phyloP scores from a whole-genome alignment of 64 coral and sea anemone genomes.

The Catalaphyllia jardinei region DNA sequence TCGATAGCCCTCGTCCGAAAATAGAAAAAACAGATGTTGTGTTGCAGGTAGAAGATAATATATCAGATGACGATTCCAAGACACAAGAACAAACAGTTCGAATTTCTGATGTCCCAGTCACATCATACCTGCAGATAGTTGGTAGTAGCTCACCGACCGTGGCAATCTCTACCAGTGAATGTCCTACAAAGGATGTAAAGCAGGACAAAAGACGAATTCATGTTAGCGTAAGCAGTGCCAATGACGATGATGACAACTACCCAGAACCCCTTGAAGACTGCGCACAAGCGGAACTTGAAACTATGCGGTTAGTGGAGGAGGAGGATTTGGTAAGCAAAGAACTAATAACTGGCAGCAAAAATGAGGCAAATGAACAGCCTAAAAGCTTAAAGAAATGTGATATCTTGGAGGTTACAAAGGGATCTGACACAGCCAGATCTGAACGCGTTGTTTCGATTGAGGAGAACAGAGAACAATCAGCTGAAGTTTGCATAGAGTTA shows the following conservation, averaged over 20 bases:
- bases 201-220: background rate
- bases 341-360: background rate
- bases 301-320: background rate
- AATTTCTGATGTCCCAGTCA: background rate
- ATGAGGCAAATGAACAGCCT: background rate
- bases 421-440: background rate
- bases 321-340: background rate
- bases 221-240: background rate
- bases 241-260: background rate
- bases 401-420: background rate
- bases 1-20: too few relatives aligned
- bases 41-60: background rate
- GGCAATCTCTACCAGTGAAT: background rate
- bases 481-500: background rate
- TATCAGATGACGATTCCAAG: background rate
- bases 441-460: background rate
- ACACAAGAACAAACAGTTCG: background rate
- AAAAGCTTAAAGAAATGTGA: background rate
- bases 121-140: background rate
- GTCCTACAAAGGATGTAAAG: background rate
- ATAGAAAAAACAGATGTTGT: background rate
- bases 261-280: too few relatives aligned
- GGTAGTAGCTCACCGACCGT: background rate
- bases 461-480: background rate
- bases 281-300: too few relatives aligned